Conservation (phyloP, 64 coral and sea anemone species). For the Actinia equina region DNA sequence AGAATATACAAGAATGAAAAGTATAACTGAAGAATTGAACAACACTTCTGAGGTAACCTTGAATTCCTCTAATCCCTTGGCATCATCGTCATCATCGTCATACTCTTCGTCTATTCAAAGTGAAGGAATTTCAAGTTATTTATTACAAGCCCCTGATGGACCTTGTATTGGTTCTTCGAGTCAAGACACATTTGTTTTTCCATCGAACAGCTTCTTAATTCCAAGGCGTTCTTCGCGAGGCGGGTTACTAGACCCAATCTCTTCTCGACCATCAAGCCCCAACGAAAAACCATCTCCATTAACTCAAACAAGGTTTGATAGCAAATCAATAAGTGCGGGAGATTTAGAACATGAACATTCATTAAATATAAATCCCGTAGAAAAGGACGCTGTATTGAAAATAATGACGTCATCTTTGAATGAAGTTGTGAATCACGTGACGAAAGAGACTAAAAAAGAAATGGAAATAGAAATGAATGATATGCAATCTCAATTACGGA, state of each 20-base stretch:
- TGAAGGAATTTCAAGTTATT: background rate
- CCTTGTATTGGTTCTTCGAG: background rate
- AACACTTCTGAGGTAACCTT: background rate
- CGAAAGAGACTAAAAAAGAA: background rate
- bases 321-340: background rate
- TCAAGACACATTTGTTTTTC: background rate
- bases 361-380: background rate
- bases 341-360: background rate
- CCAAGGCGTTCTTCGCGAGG: constrained; percentile 18
- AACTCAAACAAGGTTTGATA: background rate
- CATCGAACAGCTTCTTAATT: background rate
- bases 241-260: constrained; percentile 10
- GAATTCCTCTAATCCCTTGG: background rate
- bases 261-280: background rate
- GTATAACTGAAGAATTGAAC: background rate
- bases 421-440: constrained; percentile 29
- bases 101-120: background rate
- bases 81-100: constrained; percentile 11
- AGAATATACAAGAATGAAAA: background rate
- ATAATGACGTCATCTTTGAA: constrained; percentile 14
- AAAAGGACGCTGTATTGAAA: background rate
- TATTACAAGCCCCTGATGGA: background rate
- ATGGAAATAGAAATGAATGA: background rate
- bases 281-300: background rate
- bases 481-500: background rate